Percentiles rank a stretch among this genome's conserved stretches.
These are phyloP conservation scores for Chrysolina oricalcia DNA, from an alignment of 2,888 invertebrate genomes.

Conservation along the genomic window DNA sequence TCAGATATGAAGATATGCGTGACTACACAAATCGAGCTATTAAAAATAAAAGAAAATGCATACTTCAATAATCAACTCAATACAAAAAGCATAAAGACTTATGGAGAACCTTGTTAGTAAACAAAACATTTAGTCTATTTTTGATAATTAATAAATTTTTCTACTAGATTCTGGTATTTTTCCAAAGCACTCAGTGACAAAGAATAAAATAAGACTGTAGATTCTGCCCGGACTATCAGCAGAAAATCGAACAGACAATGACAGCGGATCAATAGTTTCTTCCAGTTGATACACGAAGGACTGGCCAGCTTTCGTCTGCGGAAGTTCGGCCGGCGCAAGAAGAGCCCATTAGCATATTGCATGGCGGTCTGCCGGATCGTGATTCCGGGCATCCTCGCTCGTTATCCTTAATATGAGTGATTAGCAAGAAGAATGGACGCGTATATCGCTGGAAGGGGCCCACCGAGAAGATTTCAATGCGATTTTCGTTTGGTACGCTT, in stretches of 20 bases:
- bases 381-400: slow-evolving; percentile 55
- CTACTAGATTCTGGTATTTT: too few relatives aligned
- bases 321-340: slow-evolving; percentile 30
- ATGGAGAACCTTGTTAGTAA: too few relatives aligned
- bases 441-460: slow-evolving; percentile 42
- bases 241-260: neutral
- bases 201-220: too few relatives aligned
- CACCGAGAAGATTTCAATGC: slow-evolving; percentile 44
- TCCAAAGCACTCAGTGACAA: too few relatives aligned
- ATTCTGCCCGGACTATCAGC: neutral
- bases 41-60: too few relatives aligned
- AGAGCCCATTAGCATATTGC: slow-evolving; percentile 56
- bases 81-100: too few relatives aligned
- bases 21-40: too few relatives aligned
- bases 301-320: slow-evolving; percentile 12
- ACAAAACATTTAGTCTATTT: too few relatives aligned
- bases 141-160: too few relatives aligned
- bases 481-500: neutral
- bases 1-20: too few relatives aligned
- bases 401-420: slow-evolving; percentile 60
- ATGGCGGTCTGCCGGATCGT: slow-evolving; percentile 52
- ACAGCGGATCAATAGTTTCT: slow-evolving; percentile 5
- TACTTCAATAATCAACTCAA: too few relatives aligned
- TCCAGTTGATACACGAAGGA: slow-evolving; percentile 6
- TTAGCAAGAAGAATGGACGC: slow-evolving; percentile 55